These are phyloP conservation scores for Procambarus clarkii DNA, from an alignment of 1,140 invertebrate species.

Conservation along the genomic window DNA sequence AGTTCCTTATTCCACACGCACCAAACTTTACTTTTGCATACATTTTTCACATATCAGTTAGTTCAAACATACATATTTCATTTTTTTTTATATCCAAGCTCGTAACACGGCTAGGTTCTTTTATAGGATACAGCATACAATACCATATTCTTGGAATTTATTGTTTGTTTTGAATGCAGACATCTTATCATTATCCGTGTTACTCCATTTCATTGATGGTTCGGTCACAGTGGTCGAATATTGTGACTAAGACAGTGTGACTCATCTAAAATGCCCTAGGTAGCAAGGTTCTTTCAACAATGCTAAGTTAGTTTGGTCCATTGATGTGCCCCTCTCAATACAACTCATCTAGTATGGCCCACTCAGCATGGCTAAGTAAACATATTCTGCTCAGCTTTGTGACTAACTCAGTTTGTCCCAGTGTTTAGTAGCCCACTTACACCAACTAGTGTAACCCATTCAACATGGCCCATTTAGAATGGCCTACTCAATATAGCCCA, in stretches of 20 bases:
- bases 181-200: not conserved
- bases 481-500: slow-evolving; percentile 26
- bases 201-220: not conserved
- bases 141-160: not conserved
- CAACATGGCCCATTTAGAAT: slow-evolving; percentile 24
- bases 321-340: not conserved
- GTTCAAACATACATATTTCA: not conserved
- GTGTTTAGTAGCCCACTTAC: not conserved
- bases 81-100: not conserved
- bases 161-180: not conserved
- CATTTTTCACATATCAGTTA: not conserved
- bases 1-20: not conserved
- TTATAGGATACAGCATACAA: not conserved
- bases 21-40: not conserved
- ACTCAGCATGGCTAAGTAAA: not conserved
- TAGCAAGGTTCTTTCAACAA: slow-evolving; percentile 8
- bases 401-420: not conserved
- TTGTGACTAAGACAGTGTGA: not conserved
- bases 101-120: not conserved
- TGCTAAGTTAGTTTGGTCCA: slow-evolving; percentile 1
- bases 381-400: not conserved
- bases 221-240: not conserved
- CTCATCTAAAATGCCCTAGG: slow-evolving; percentile 18
- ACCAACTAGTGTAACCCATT: slow-evolving; percentile 24
- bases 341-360: not conserved